A percentile compares a stretch with the other conserved stretches of the same genome.
These are phyloP conservation scores for Bombycilla garrulus DNA, from an alignment of 2,113 vertebrate genomes.

Conservation along the genomic window DNA sequence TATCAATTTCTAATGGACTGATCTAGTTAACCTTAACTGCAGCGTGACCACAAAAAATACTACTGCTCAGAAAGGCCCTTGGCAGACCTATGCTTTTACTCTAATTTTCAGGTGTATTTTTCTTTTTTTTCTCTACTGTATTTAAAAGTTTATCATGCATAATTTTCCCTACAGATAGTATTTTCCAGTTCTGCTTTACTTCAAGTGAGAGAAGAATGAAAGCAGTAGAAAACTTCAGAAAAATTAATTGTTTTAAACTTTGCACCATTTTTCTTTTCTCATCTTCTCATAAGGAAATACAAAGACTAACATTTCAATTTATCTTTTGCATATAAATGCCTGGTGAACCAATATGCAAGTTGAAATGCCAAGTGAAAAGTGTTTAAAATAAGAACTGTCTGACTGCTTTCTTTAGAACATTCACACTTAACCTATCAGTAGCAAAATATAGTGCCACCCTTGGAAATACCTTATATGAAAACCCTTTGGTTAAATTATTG, in stretches of 20 bases:
- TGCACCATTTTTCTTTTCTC: neutral
- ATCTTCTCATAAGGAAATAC: neutral
- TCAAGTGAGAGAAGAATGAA: neutral
- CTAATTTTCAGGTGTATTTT: constrained; percentile 10
- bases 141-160: neutral
- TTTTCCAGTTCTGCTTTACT: constrained; percentile 46
- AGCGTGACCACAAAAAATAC: neutral
- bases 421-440: neutral
- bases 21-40: neutral
- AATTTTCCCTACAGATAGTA: constrained; percentile 1
- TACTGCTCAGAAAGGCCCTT: neutral
- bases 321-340: constrained; percentile 3
- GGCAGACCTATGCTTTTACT: neutral
- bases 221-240: neutral
- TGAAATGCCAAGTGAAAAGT: neutral
- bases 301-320: neutral
- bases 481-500: neutral
- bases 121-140: constrained; percentile 25
- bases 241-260: neutral
- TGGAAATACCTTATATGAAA: neutral
- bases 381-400: constrained; percentile 21
- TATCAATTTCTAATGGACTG: neutral
- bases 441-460: neutral
- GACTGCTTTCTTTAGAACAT: neutral
- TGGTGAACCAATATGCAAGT: neutral